Evolutionary conservation across 2,888 invertebrate species (phyloP).

Genomic region (Habroteleia sp.): DNA sequence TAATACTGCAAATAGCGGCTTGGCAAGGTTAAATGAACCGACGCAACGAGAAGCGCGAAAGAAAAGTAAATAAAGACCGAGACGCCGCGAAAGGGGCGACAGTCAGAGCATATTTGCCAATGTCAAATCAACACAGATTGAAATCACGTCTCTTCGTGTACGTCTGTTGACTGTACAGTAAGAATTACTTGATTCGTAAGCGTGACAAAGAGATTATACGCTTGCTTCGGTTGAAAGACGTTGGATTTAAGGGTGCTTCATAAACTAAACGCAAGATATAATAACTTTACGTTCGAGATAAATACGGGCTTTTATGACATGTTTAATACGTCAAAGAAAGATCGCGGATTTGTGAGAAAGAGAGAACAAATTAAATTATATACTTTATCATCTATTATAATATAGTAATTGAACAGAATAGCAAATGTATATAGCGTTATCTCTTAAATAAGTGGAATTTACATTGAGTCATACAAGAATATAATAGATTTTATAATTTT

Average conservation of each 20-base stretch:
- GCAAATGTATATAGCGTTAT: too few species aligned
- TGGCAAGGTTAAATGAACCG: slow-evolving; percentile 77
- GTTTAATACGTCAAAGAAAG: slow-evolving; percentile 9
- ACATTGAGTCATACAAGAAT: too few species aligned
- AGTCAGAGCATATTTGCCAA: slow-evolving; percentile 74
- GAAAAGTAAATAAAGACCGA: slow-evolving; percentile 75
- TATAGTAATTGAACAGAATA: too few species aligned
- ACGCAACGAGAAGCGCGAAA: slow-evolving; percentile 68
- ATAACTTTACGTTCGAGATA: slow-evolving; percentile 24
- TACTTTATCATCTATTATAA: too few species aligned
- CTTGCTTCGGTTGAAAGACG: slow-evolving; percentile 41
- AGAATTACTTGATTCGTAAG: slow-evolving; percentile 58
- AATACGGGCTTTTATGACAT: slow-evolving; percentile 17
- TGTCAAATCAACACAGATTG: slow-evolving; percentile 79
- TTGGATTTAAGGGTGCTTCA: slow-evolving; percentile 33
- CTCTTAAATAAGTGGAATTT: too few species aligned
- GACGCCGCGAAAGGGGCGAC: slow-evolving; percentile 67
- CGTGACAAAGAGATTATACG: slow-evolving; percentile 57
- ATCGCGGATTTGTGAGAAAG: not conserved
- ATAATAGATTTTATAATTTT: too few species aligned
- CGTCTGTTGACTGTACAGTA: slow-evolving; percentile 71
- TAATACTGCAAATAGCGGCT: slow-evolving; percentile 73
- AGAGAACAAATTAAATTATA: too few species aligned
- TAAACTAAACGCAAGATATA: slow-evolving; percentile 24
- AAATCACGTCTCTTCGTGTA: slow-evolving; percentile 73